Base-by-base conservation (phyloP, 2,797 vertebrate genomes). In the Lepus townsendii region DNA sequence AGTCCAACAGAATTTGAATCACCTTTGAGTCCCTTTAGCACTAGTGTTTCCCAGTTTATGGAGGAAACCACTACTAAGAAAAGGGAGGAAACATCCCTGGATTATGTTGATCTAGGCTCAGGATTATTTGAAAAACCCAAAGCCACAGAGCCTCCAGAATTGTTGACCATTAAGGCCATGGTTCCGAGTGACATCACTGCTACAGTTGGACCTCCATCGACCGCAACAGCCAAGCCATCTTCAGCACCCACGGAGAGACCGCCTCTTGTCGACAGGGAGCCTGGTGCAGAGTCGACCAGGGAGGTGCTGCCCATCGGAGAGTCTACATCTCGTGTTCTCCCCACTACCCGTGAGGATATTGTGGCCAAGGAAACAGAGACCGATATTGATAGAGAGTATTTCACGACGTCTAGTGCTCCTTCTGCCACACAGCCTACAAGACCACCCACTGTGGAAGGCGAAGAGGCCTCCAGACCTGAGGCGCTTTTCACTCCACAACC, bases 341-440 rank as follows among this genome's bases (percentile, higher is more conserved):
- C 97, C 60, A 97, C 97, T 83, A 86, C 94, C 32, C 89, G 79
- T 72, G 98, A 98, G 14, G 97, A 98, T 91, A 96, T 96, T 50
- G 93, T 98, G 85, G 93, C 97, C 54, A 98, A 96, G 26, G 83
- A 97, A 27, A 92, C 90, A 32, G 97, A 97, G 96, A 95, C 97
- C 20, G 98, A 98, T 78, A 98, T 98, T 0, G 98, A 98, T 93
- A 96, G 90, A 76, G 99, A 99, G 72, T 99, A 98, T 97, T 98
- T 99, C 72, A 98, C 98, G 82, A 98, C 97, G 0, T 97, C 98
- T 91, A 94, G 93, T 79, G 93, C 95, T 90, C 97, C 98, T 30
- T 75, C 97, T 68, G 95, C 97, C 93, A 88, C 96, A 73, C 96
- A 88, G 71, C 97, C 94, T 54, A 98, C 98, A 92, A 93, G 96